phyloP scores from a whole-genome alignment of 2,797 vertebrate genomes.

The Eulemur albifrons region DNA sequence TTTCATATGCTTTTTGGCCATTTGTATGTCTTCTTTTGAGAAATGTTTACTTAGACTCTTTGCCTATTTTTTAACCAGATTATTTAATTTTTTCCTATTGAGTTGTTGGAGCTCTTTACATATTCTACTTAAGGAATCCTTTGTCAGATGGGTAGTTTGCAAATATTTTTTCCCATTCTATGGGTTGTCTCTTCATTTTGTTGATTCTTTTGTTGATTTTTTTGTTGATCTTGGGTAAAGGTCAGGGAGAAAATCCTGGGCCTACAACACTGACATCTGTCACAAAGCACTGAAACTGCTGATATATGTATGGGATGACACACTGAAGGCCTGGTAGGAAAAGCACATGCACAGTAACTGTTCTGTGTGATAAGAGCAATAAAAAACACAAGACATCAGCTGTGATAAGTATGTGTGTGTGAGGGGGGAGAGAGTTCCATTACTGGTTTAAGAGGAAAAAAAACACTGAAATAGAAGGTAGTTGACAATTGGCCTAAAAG shows the following conservation, averaged over 20 bases:
- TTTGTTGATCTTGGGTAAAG: neutral
- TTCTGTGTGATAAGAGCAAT: neutral
- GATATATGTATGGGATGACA: neutral
- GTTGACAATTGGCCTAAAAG: constrained; percentile 27
- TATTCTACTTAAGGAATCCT: neutral
- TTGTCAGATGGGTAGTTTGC: neutral
- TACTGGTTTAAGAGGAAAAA: neutral
- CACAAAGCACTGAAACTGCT: neutral
- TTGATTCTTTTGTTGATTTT: neutral
- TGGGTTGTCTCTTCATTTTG: neutral
- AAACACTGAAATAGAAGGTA: neutral
- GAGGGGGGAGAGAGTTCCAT: neutral
- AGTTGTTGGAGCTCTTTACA: neutral
- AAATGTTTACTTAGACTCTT: neutral
- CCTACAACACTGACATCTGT: neutral
- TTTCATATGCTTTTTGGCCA: neutral
- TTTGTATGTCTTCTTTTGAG: neutral
- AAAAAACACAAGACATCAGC: neutral
- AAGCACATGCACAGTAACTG: neutral
- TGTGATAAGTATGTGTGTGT: neutral
- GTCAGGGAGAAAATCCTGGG: neutral
- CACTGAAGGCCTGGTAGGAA: neutral
- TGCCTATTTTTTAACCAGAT: neutral
- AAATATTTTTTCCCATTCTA: neutral
- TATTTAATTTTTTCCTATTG: neutral